Conservation (phyloP, 64 coral and sea anemone species). For the Orbicella faveolata region DNA sequence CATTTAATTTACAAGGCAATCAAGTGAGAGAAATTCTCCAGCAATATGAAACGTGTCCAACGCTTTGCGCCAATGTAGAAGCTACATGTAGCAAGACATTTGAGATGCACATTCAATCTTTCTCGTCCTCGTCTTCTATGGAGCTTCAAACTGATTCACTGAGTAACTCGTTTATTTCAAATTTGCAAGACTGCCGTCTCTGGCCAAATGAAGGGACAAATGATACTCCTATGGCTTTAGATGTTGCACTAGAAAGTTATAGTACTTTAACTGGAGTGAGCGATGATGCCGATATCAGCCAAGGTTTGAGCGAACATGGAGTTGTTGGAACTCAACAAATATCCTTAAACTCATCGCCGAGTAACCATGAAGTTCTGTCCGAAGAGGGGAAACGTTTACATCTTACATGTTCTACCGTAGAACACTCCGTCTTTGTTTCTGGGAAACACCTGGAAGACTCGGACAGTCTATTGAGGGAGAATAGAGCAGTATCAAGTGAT, state of each 20-base stretch:
- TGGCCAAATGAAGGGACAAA: not conserved
- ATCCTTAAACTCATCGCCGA: not conserved
- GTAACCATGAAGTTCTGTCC: not conserved
- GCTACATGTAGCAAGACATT: not conserved
- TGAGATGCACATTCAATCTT: too few species aligned
- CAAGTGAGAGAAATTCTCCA: not conserved
- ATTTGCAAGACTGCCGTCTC: not conserved
- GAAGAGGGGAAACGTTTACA: not conserved
- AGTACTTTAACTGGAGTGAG: not conserved
- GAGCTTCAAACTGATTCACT: not conserved
- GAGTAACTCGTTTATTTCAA: not conserved
- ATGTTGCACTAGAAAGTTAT: not conserved
- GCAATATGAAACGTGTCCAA: not conserved
- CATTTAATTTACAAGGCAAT: not conserved
- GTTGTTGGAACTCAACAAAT: not conserved
- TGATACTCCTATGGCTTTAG: not conserved
- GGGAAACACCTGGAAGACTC: not conserved
- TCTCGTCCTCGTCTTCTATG: not conserved
- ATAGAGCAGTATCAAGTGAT: not conserved
- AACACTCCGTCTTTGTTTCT: not conserved
- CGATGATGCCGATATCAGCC: not conserved
- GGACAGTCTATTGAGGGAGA: too few species aligned
- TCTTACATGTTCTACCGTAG: too few species aligned
- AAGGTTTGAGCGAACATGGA: not conserved
- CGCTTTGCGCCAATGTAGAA: not conserved